Base-by-base conservation (phyloP, 2,797 vertebrate species). In the Crocidura indochinensis region DNA sequence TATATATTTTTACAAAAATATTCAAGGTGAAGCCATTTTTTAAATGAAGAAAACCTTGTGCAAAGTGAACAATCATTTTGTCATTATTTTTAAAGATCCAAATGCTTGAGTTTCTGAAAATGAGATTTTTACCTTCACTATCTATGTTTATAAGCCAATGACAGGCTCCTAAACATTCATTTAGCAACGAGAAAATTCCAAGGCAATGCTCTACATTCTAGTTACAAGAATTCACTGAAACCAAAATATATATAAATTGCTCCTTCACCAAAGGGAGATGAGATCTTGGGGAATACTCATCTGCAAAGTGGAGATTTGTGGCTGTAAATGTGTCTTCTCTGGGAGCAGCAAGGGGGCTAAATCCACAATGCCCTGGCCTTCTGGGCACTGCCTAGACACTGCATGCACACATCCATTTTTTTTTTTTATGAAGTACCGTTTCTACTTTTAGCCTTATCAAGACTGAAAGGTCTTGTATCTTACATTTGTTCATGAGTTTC, bases 131-230 rank as follows among this genome's bases (percentile, higher is more conserved):
- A 82, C 62, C 68, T 87, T 81, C 76, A 46, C 27, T n/a, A 56
- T 88, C 76, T 92, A 10, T 82, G 62, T 88, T 94, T 91, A 92
- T 96, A 92, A 82, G 75, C 73, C 60, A 94, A 87, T 83, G 65
- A 91, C 87, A 87, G 78, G 47, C 67, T 90, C 83, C 89, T 90
- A 92, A 90, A 91, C 91, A 88, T 56, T 85, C 90, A 88, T 78
- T 91, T 88, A 88, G 88, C 69, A 74, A 49, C 53, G 49, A 94
- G 83, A 72, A 95, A 71, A 4, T 84, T 87, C 60, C 84, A 78
- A 51, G 77, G 62, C 31, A n/a, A 76, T 0, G 8, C 5, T 14
- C 38, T 91, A 6, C 17, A 51, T 75, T 88, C 76, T 91, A 85
- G 72, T 91, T 78, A 86, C 76, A 24, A 84, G 74, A 92, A 82